Conservation (phyloP, 1,140 invertebrate genomes). For the Diuraphis noxia region DNA sequence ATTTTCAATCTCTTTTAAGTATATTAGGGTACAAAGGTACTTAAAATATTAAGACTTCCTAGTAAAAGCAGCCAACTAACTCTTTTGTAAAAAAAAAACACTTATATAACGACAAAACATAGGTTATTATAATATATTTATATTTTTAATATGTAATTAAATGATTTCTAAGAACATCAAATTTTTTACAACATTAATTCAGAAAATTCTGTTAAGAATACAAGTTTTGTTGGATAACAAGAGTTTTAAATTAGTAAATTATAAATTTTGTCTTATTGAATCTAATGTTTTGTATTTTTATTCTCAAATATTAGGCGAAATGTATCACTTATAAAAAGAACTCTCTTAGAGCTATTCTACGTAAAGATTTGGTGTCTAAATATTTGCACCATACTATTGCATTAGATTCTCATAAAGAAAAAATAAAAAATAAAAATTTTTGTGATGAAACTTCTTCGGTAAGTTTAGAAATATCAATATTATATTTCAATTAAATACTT, state of each 20-base stretch:
- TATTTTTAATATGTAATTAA: neutral
- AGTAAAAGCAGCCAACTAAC: neutral
- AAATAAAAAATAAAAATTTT: constrained; percentile 32
- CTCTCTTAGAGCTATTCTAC: constrained; percentile 69
- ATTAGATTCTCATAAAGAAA: constrained; percentile 57
- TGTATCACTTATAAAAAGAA: constrained; percentile 68
- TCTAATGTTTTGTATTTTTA: neutral
- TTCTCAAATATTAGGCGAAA: constrained; percentile 60
- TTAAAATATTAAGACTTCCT: neutral
- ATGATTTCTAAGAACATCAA: neutral
- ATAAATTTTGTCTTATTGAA: neutral
- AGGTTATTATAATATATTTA: too few relatives aligned
- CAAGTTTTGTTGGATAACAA: neutral
- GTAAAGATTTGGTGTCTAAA: constrained; percentile 77
- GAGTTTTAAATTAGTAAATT: neutral
- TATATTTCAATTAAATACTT: neutral
- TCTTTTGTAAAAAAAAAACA: neutral
- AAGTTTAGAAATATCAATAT: neutral
- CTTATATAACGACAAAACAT: neutral
- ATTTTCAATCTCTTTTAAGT: neutral
- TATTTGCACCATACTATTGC: constrained; percentile 78
- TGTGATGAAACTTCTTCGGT: neutral
- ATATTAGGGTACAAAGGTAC: neutral
- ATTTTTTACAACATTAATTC: neutral
- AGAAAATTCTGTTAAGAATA: neutral